Evolutionary conservation across 2,113 vertebrate genomes (phyloP).

Genomic region (Dendropsophus ebraccatus): DNA sequence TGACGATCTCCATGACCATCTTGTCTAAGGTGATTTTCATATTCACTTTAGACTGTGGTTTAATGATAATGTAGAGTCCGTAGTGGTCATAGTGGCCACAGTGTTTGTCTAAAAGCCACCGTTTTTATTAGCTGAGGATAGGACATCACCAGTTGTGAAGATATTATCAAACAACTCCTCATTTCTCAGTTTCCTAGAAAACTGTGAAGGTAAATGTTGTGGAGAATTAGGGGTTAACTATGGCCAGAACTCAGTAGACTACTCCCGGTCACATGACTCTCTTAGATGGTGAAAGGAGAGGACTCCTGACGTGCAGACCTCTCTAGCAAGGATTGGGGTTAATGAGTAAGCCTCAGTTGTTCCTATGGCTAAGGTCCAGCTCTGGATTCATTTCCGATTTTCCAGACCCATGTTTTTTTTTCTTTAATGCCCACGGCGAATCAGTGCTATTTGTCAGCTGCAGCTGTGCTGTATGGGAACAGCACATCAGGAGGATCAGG

Average conservation of each 20-base stretch:
- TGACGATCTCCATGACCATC: neutral
- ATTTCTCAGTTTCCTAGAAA: neutral
- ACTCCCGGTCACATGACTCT: neutral
- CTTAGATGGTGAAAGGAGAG: neutral
- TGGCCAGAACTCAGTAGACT: neutral
- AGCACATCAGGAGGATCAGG: constrained; percentile 12
- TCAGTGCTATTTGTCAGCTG: constrained; percentile 44
- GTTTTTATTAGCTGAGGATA: neutral
- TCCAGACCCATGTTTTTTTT: constrained; percentile 36
- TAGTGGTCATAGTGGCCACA: neutral
- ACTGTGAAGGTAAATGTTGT: neutral
- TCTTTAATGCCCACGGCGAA: constrained; percentile 33
- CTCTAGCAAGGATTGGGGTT: constrained; percentile 29
- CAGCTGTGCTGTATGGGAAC: constrained; percentile 55
- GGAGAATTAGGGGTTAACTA: neutral
- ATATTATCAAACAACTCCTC: neutral
- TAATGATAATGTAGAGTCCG: neutral
- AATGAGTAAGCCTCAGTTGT: constrained; percentile 42
- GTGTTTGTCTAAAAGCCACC: neutral
- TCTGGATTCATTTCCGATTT: constrained; percentile 30
- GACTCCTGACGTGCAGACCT: neutral
- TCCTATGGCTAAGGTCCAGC: constrained; percentile 44
- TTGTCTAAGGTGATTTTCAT: neutral
- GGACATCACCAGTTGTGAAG: neutral
- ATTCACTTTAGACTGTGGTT: neutral